Evolutionary conservation across 2,113 vertebrate species (phyloP).

Genomic region (Ophthalmolycus amberensis): DNA sequence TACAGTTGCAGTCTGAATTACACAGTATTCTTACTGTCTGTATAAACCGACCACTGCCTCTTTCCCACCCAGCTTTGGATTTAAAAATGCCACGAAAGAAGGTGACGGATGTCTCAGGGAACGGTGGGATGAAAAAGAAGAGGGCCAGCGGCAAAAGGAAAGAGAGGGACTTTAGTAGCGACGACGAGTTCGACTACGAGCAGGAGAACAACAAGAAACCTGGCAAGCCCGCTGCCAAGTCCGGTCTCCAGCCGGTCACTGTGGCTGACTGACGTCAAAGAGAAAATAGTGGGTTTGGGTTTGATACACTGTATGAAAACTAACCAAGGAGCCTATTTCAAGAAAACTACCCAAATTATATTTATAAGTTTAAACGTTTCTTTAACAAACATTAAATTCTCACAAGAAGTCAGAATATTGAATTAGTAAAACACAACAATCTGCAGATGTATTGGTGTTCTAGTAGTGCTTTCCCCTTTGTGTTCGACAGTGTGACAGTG

Average conservation of each 20-base stretch:
- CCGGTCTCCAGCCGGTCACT: slow-evolving; percentile 84
- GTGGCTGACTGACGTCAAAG: slow-evolving; percentile 90
- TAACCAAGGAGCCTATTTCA: background rate
- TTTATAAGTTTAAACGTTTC: background rate
- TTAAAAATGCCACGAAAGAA: slow-evolving; percentile 87
- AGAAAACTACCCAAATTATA: background rate
- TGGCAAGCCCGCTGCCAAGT: slow-evolving; percentile 79
- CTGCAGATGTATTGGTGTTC: background rate
- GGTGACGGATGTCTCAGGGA: slow-evolving; percentile 84
- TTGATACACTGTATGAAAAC: background rate
- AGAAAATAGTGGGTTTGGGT: slow-evolving; percentile 87
- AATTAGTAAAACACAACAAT: background rate
- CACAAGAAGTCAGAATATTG: background rate
- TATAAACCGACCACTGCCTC: background rate
- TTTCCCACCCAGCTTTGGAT: slow-evolving; percentile 26
- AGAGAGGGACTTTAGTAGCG: slow-evolving; percentile 86
- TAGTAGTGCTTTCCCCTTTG: background rate
- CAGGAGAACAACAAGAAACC: slow-evolving; percentile 87
- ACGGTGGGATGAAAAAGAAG: slow-evolving; percentile 84
- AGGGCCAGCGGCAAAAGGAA: slow-evolving; percentile 81
- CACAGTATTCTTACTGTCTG: background rate
- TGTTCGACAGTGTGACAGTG: background rate
- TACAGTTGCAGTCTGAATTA: background rate
- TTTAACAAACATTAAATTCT: background rate
- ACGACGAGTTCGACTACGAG: slow-evolving; percentile 86